Conservation (phyloP, 2,113 vertebrate species). For the Halcyon senegalensis region DNA sequence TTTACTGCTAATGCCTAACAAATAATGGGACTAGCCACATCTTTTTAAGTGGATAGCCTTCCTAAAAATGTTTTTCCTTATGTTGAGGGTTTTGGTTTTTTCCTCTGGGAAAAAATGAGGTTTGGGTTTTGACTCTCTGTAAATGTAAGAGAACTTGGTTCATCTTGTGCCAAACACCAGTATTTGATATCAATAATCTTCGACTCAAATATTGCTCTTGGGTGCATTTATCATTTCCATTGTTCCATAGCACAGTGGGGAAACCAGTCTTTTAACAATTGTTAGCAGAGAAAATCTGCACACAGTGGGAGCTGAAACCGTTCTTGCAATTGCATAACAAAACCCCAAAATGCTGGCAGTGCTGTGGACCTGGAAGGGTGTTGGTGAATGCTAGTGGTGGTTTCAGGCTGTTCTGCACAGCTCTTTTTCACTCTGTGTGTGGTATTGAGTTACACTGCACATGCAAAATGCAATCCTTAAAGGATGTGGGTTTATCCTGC, state of each 20-base stretch:
- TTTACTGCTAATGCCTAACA: background rate
- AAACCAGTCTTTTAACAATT: slow-evolving; percentile 33
- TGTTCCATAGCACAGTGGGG: slow-evolving; percentile 32
- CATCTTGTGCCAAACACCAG: slow-evolving; percentile 19
- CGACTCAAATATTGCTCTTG: background rate
- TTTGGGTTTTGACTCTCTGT: slow-evolving; percentile 24
- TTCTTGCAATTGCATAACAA: slow-evolving; percentile 38
- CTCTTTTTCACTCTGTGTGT: background rate
- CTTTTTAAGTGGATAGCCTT: background rate
- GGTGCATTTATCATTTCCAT: slow-evolving; percentile 34
- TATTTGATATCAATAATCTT: slow-evolving; percentile 31
- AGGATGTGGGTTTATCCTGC: background rate
- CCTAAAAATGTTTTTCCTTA: background rate
- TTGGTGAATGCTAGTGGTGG: background rate
- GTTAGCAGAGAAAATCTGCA: background rate
- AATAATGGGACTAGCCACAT: background rate
- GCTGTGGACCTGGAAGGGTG: background rate
- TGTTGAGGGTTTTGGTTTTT: background rate
- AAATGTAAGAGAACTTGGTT: background rate
- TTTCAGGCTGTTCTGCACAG: background rate
- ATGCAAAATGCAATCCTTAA: background rate
- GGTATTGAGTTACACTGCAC: background rate
- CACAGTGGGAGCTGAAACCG: background rate
- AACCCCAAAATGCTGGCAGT: slow-evolving; percentile 13
- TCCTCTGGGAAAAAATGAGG: background rate